phyloP scores from a whole-genome alignment of 2,113 vertebrate species.

The Pelecanoides urinatrix region DNA sequence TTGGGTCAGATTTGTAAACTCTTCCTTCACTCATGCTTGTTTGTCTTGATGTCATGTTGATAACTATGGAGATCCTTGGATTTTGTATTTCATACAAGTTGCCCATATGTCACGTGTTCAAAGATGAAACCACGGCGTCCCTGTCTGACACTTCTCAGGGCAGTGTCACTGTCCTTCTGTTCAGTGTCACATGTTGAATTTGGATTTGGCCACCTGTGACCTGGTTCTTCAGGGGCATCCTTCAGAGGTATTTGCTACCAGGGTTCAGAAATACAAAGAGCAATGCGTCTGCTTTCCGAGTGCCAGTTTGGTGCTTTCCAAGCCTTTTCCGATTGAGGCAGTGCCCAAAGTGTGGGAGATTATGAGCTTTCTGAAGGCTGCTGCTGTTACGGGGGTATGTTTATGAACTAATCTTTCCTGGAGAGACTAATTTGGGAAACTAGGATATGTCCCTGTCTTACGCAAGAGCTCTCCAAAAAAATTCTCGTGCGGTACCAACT shows the following conservation, averaged over 20 bases:
- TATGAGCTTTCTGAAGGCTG: background rate
- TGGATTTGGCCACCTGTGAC: background rate
- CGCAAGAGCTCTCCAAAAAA: background rate
- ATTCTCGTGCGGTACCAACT: background rate
- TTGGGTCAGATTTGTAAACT: background rate
- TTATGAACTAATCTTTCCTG: background rate
- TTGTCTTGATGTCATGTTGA: background rate
- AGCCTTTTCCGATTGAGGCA: background rate
- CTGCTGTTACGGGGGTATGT: background rate
- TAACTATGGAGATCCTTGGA: background rate
- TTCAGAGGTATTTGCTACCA: background rate
- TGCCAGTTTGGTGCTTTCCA: background rate
- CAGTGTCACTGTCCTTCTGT: background rate
- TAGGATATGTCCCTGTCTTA: background rate
- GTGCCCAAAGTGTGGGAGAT: background rate
- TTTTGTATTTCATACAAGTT: background rate
- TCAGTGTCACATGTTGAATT: background rate
- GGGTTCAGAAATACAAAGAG: background rate
- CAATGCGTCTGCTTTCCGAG: background rate
- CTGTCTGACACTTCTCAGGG: background rate
- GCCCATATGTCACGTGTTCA: rapidly evolving
- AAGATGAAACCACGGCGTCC: background rate
- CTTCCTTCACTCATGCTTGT: background rate
- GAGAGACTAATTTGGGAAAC: background rate
- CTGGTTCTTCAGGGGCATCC: background rate